Evolutionary conservation across 2,888 invertebrate genomes (phyloP), one percentile per base, ranked within the genome.

Genomic region (Heliothis peltigera): DNA sequence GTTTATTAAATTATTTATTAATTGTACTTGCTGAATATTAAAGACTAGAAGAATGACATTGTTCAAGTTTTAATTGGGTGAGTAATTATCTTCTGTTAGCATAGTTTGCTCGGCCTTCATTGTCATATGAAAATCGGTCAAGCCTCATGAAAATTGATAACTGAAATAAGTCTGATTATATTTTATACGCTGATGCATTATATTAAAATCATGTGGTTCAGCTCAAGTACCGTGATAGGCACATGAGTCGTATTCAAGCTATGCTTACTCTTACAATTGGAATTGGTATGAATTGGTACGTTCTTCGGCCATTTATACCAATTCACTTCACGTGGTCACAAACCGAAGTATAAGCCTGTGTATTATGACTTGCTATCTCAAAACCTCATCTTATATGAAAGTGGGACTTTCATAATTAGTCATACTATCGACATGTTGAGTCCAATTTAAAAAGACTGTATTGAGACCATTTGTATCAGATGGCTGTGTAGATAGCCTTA

Each of bases 131-230:
- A 70, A 70, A 68, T 70, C 65, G 61, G 65, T 56, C 65, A 77
- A 43, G 52, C 55, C 39, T 77, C 58, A 56, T 51, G 61, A 64
- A 68, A 68, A 71, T 61, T 80, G 75, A 79, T 80, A 77, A 80
- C 48, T 25, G 55, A 59, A 67, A 73, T n/a, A n/a, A 58, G 0
- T 19, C 10, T 49, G 4, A 18, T 70, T 35, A 35, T 32, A 25
- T 43, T 65, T 17, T 42, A 17, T 42, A 42, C n/a, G 42, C 47
- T 17, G 17, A 25, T 18, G n/a, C 8, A 25, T 32, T 52, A 5
- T 18, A 10, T 42, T 18, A 7, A 19, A 69, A 28, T 17, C 2
- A 32, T 46, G 21, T 15, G 28, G 17, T 32, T 17, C 8, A 19
- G 7, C 15, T 42, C 15, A n/a, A 32, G 55, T 47, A 15, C 25